Conservation (phyloP, 2,113 vertebrate genomes). For the Larimichthys crocea region DNA sequence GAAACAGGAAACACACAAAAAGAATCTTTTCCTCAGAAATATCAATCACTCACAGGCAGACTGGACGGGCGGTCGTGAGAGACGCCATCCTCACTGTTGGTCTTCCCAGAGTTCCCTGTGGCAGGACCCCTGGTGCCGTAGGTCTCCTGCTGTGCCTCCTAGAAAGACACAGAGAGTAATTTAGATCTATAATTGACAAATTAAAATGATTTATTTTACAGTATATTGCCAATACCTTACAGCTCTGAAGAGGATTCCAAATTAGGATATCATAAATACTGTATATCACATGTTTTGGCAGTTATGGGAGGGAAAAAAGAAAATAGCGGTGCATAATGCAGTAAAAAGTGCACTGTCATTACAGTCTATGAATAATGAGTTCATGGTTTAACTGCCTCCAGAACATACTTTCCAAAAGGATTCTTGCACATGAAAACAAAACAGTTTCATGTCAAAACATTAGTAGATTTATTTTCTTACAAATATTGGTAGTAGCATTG, state of each 20-base stretch:
- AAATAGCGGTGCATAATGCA: neutral
- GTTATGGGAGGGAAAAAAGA: neutral
- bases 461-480: neutral
- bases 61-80: conserved; percentile 96
- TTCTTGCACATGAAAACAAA: neutral
- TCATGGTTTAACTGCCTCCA: conserved; percentile 16
- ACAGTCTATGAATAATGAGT: conserved; percentile 3
- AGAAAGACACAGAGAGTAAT: conserved; percentile 12
- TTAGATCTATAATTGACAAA: conserved; percentile 4
- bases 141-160: conserved; percentile 94
- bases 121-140: conserved; percentile 89
- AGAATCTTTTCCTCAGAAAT: neutral
- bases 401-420: conserved; percentile 2
- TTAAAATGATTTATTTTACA: conserved; percentile 7
- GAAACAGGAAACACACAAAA: neutral
- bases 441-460: neutral
- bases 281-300: neutral
- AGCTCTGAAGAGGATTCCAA: conserved; percentile 6
- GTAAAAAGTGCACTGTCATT: conserved; percentile 21
- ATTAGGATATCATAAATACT: neutral
- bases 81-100: conserved; percentile 92
- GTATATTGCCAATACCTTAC: neutral
- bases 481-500: neutral
- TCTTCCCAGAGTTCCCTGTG: conserved; percentile 90
- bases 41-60: conserved; percentile 91